Conservation (phyloP, 2,113 vertebrate genomes). For the Prinia subflava region DNA sequence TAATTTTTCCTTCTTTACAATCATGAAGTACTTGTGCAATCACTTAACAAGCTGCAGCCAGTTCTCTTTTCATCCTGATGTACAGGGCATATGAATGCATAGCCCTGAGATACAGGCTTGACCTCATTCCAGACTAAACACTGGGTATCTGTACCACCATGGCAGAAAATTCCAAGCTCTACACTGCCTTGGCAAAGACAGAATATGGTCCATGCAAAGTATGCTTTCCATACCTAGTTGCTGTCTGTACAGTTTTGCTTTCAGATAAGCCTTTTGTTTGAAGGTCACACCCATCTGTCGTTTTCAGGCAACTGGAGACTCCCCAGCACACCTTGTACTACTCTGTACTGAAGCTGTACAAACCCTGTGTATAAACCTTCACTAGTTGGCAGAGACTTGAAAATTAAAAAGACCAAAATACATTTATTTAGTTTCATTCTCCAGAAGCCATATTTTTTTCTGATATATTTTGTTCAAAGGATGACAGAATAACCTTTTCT, state of each 20-base stretch:
- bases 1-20: not conserved
- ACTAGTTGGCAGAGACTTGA: not conserved
- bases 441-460: not conserved
- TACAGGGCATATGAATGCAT: not conserved
- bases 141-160: fast-evolving
- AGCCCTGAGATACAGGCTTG: not conserved
- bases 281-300: not conserved
- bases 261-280: not conserved
- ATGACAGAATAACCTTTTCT: not conserved
- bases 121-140: not conserved
- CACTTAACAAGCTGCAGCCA: not conserved
- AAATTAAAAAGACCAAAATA: not conserved
- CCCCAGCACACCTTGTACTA: not conserved
- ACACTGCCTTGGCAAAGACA: not conserved
- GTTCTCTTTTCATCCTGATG: not conserved
- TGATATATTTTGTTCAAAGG: not conserved
- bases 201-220: not conserved
- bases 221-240: not conserved
- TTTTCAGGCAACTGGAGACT: not conserved
- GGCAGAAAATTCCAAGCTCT: not conserved
- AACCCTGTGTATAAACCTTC: not conserved
- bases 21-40: not conserved
- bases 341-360: not conserved
- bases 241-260: not conserved
- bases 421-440: not conserved